Percentiles rank a stretch among this genome's conserved stretches.
phyloP scores from a whole-genome alignment of 1,140 invertebrate species.

The Drosophila bocqueti region DNA sequence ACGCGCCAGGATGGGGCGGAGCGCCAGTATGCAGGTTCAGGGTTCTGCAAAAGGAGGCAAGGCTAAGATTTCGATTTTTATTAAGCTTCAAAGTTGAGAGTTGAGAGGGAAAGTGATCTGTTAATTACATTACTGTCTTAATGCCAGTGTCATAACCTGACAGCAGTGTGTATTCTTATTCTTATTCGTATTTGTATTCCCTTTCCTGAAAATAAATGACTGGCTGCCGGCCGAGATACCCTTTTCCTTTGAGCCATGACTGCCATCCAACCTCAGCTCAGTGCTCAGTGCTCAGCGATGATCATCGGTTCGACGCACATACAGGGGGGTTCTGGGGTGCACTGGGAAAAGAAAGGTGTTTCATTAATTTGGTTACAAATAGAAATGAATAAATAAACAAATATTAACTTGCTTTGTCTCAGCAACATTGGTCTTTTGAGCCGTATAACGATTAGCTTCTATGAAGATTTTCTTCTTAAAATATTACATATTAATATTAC shows the following conservation, averaged over 20 bases:
- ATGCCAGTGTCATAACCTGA: neutral
- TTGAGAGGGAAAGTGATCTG: constrained; percentile 2
- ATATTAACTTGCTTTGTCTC: too few species aligned
- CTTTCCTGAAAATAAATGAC: neutral
- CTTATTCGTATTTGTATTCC: neutral
- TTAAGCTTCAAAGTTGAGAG: neutral
- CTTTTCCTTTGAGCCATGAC: constrained; percentile 1
- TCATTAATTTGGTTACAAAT: neutral
- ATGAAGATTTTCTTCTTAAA: neutral
- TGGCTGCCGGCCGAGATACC: neutral
- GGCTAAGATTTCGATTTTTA: neutral
- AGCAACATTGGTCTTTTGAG: too few species aligned
- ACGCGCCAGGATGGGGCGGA: neutral
- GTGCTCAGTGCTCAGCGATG: neutral
- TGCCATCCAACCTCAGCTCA: neutral
- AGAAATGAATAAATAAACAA: neutral
- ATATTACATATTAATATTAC: neutral
- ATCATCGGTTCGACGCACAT: constrained; percentile 18
- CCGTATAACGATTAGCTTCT: too few species aligned
- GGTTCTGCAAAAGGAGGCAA: neutral
- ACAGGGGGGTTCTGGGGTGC: neutral
- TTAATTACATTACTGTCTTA: neutral
- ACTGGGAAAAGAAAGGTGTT: neutral
- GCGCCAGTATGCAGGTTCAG: too few species aligned
- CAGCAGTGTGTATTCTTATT: neutral